phyloP scores from a whole-genome alignment of 1,140 invertebrate genomes.

The Medauroidea extradentata region DNA sequence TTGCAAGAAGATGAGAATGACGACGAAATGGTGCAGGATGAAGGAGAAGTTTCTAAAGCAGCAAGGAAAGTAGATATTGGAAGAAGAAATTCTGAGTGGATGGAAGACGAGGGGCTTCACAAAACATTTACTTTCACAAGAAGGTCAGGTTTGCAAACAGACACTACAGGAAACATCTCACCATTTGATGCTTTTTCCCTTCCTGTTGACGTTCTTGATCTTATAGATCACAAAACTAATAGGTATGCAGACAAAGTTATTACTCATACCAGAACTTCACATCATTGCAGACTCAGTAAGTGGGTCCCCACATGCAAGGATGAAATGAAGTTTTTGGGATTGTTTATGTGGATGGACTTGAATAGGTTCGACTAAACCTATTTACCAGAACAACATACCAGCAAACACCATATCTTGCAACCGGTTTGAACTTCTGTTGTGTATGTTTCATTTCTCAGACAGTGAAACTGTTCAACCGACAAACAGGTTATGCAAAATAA shows the following conservation, averaged over 20 bases:
- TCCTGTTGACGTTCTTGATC: constrained; percentile 6
- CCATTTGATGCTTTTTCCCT: background rate
- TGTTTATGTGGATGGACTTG: constrained; percentile 27
- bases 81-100: background rate
- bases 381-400: constrained; percentile 17
- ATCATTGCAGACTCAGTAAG: constrained; percentile 6
- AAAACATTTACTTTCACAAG: background rate
- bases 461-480: constrained; percentile 20
- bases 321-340: constrained; percentile 28
- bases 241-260: constrained; percentile 19
- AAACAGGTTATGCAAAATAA: constrained; percentile 30
- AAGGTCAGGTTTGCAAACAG: background rate
- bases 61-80: no score
- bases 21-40: no score
- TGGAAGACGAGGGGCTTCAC: background rate
- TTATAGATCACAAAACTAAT: constrained; percentile 25
- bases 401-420: constrained; percentile 28
- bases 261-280: background rate
- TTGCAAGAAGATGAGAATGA: no score
- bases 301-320: constrained; percentile 14
- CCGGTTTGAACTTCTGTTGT: constrained; percentile 31
- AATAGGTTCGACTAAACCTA: constrained; percentile 16
- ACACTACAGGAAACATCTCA: background rate
- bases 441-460: constrained; percentile 29
- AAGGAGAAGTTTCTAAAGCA: no score